Conservation (phyloP, 2,797 vertebrate species). For the Pantherophis vulpinus region DNA sequence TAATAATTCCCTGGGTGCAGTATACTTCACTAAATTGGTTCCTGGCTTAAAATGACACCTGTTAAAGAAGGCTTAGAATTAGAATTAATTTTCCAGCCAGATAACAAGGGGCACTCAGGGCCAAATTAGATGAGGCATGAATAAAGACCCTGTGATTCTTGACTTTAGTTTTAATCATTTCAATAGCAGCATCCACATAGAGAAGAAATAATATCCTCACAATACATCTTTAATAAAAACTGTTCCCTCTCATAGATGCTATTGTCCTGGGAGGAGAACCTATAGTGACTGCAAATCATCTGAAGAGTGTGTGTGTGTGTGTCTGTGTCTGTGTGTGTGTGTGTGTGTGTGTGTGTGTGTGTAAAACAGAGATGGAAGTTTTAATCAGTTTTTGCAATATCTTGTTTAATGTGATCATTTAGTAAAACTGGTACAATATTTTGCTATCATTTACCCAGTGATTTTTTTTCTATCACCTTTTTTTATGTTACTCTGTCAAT, state of each 20-base stretch:
- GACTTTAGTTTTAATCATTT: background rate
- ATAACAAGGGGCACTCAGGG: background rate
- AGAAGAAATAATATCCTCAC: too few relatives aligned
- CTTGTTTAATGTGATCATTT: background rate
- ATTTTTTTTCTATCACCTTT: too few relatives aligned
- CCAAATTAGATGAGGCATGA: background rate
- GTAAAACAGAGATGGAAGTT: background rate
- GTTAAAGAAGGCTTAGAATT: background rate
- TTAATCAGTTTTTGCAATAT: too few relatives aligned
- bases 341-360: background rate
- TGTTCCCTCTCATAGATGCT: background rate
- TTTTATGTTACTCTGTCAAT: background rate
- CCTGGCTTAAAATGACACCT: background rate
- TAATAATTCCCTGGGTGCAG: background rate
- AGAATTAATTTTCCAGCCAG: background rate
- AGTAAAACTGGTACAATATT: background rate
- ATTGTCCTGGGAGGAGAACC: background rate
- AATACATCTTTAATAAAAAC: background rate
- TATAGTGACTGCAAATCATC: background rate
- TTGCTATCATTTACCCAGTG: background rate
- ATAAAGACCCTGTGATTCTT: background rate
- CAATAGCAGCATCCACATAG: background rate
- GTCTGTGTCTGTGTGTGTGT: background rate
- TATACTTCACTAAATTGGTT: conserved; percentile 14
- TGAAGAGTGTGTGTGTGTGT: background rate